phyloP scores from a whole-genome alignment of 2,113 vertebrate species.

The Monopterus albus region DNA sequence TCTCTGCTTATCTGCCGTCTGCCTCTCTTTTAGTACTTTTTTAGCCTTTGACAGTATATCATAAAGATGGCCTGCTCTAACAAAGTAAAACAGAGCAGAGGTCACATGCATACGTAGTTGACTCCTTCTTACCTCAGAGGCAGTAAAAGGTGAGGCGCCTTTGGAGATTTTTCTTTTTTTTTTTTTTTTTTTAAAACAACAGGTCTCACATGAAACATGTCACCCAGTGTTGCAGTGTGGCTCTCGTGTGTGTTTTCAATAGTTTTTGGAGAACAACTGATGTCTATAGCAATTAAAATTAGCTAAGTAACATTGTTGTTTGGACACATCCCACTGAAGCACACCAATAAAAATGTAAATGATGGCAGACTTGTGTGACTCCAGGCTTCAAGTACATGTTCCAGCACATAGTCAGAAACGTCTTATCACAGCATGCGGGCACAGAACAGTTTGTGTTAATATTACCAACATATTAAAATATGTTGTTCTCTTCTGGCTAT shows the following conservation, averaged over 20 bases:
- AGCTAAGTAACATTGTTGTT: neutral
- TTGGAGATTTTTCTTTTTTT: too few species aligned
- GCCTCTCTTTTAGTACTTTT: constrained; percentile 57
- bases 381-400: neutral
- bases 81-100: too few species aligned
- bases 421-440: neutral
- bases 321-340: neutral
- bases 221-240: too few species aligned
- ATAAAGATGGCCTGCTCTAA: too few species aligned
- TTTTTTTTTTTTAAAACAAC: too few species aligned
- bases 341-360: neutral
- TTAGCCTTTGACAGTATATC: too few species aligned
- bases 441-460: neutral
- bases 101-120: too few species aligned
- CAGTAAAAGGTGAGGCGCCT: too few species aligned
- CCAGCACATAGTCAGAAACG: neutral
- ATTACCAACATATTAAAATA: neutral
- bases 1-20: constrained; percentile 72
- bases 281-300: neutral
- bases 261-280: too few species aligned
- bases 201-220: too few species aligned
- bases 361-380: neutral
- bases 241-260: too few species aligned
- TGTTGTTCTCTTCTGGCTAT: neutral
- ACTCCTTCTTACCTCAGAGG: too few species aligned